Evolutionary conservation across 1,140 invertebrate genomes (phyloP).

Genomic region (Drosophila ananassae): DNA sequence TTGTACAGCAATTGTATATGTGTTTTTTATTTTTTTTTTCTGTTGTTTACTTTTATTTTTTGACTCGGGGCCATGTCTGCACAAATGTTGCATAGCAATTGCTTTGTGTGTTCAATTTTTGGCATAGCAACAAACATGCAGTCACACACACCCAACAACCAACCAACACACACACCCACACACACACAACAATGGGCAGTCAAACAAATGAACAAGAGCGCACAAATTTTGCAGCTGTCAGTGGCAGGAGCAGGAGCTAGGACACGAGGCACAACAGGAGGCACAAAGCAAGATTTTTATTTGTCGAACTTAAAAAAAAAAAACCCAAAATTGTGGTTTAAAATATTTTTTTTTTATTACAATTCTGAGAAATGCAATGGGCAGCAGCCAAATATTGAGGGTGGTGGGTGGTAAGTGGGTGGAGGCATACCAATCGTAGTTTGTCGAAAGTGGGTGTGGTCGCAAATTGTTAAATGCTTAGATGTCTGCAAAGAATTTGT

Average conservation of each 20-base stretch:
- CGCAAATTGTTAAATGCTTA: constrained; percentile 56
- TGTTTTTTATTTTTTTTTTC: constrained; percentile 51
- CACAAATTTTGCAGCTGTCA: constrained; percentile 80
- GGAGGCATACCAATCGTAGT: too few relatives aligned
- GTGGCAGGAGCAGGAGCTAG: constrained; percentile 47
- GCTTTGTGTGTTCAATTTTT: constrained; percentile 81
- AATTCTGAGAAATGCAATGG: constrained; percentile 59
- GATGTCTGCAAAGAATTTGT: constrained; percentile 62
- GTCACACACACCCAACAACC: constrained; percentile 10
- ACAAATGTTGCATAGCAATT: constrained; percentile 81
- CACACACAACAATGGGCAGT: constrained; percentile 43
- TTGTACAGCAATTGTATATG: constrained; percentile 73
- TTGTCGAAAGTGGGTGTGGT: constrained; percentile 36
- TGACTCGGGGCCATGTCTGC: constrained; percentile 64
- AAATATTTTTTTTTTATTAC: constrained; percentile 34
- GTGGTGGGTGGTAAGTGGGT: neutral
- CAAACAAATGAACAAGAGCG: constrained; percentile 73
- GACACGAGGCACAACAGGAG: constrained; percentile 49
- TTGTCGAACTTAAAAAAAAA: constrained; percentile 9
- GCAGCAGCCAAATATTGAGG: constrained; percentile 40
- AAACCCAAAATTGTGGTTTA: constrained; percentile 55
- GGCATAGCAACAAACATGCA: constrained; percentile 69
- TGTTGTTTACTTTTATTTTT: constrained; percentile 45
- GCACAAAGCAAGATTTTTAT: constrained; percentile 57
- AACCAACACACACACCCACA: constrained; percentile 9